These are phyloP conservation scores for Octodonta nipae DNA, from an alignment of 2,888 invertebrate species.

Conservation along the genomic window DNA sequence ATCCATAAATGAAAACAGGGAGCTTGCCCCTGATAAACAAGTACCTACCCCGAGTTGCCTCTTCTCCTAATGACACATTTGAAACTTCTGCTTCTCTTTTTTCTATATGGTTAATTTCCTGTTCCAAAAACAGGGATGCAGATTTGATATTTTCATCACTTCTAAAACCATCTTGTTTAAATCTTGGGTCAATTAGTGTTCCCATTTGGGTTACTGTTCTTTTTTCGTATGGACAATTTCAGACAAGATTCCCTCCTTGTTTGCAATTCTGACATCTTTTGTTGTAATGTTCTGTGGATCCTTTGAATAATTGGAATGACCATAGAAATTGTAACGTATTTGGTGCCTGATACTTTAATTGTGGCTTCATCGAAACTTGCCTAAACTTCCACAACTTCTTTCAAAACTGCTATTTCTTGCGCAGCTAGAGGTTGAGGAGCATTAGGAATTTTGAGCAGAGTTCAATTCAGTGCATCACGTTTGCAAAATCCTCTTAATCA, in stretches of 20 bases:
- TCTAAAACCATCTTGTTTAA: constrained; percentile 10
- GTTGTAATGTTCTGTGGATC: constrained; percentile 5
- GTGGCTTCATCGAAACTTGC: constrained; percentile 11
- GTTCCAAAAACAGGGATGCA: constrained; percentile 5
- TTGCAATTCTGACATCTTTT: constrained; percentile 2
- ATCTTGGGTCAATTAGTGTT: constrained; percentile 10
- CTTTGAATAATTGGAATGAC: constrained; percentile 8
- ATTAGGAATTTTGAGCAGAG: constrained; percentile 9
- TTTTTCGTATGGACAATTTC: constrained; percentile 7
- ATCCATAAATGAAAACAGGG: too few relatives aligned
- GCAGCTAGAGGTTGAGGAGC: constrained; percentile 8
- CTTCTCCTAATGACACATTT: too few relatives aligned
- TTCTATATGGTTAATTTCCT: constrained; percentile 1
- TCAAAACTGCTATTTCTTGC: constrained; percentile 8
- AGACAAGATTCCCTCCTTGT: constrained; percentile 9
- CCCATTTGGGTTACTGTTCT: constrained; percentile 6
- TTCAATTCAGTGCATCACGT: constrained; percentile 9
- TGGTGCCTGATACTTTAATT: constrained; percentile 9
- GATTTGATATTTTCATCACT: constrained; percentile 8
- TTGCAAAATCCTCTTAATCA: constrained; percentile 9
- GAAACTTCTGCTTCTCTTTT: too few relatives aligned
- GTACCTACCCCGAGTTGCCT: too few relatives aligned
- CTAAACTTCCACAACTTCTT: constrained; percentile 6
- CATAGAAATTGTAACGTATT: constrained; percentile 8
- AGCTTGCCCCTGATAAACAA: too few relatives aligned